Percentiles rank a stretch among this genome's conserved stretches.
Conservation (phyloP, 2,888 invertebrate species). For the Polydrusus cervinus region DNA sequence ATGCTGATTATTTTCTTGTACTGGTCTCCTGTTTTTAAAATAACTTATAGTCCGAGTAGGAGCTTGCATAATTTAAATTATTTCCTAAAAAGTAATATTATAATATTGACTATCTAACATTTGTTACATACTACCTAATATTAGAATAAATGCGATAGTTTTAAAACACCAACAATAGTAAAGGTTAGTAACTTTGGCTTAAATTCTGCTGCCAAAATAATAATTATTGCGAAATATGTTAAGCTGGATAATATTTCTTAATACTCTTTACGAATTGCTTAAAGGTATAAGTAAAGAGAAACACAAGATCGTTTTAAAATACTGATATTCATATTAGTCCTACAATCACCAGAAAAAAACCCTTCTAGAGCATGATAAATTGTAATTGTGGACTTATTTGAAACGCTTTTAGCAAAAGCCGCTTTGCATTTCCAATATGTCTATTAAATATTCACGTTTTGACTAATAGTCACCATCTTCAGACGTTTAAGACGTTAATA, state of each 20-base stretch:
- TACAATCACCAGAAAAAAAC: neutral
- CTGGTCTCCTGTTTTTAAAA: neutral
- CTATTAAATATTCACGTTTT: too few species aligned
- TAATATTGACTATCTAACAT: conserved; percentile 18
- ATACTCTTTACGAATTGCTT: conserved; percentile 4
- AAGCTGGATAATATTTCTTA: neutral
- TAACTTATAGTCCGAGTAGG: neutral
- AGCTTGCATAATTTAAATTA: too few species aligned
- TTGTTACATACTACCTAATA: conserved; percentile 13
- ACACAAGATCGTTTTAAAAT: neutral
- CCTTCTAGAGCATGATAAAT: neutral
- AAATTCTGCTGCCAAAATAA: conserved; percentile 16
- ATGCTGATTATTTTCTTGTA: too few species aligned
- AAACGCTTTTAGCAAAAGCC: too few species aligned
- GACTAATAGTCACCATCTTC: too few species aligned
- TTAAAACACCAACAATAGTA: conserved; percentile 7
- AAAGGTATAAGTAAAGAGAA: neutral
- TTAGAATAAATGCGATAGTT: conserved; percentile 19
- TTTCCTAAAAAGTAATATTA: neutral
- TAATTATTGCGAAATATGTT: neutral
- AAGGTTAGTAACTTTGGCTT: conserved; percentile 19
- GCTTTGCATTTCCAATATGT: too few species aligned
- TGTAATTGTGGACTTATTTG: too few species aligned
- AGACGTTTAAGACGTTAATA: too few species aligned
- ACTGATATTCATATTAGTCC: neutral